These are phyloP conservation scores for Zaprionus africanus DNA, from an alignment of 1,140 invertebrate genomes.

Conservation along the genomic window DNA sequence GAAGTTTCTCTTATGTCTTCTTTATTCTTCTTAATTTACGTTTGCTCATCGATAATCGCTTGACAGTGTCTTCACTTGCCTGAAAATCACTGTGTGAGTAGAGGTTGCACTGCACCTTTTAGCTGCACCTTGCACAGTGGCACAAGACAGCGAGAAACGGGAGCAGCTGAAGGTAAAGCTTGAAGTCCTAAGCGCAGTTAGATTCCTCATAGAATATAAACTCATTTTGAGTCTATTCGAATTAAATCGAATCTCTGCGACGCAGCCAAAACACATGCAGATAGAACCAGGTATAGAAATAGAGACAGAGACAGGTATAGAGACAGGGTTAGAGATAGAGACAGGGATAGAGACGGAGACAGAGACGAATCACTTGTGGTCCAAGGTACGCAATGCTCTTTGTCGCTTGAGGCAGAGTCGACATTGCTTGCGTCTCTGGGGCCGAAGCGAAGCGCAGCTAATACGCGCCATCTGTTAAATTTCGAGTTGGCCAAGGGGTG, in stretches of 20 bases:
- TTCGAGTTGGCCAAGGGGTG: constrained; percentile 46
- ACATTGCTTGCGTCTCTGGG: constrained; percentile 56
- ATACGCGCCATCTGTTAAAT: constrained; percentile 82
- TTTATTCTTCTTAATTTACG: too few species aligned
- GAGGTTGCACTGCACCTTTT: too few species aligned
- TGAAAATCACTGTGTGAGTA: too few species aligned
- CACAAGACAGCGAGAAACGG: background rate
- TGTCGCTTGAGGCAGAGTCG: background rate
- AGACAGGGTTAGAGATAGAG: background rate
- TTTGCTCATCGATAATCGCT: too few species aligned
- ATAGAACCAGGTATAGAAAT: background rate
- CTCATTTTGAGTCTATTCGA: background rate
- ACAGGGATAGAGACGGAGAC: constrained; percentile 6
- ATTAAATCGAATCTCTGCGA: background rate
- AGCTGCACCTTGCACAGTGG: background rate
- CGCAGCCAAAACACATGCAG: background rate
- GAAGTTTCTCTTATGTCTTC: too few species aligned
- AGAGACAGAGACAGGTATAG: constrained; percentile 15
- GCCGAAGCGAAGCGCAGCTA: constrained; percentile 76
- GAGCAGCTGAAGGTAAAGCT: background rate
- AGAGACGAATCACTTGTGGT: constrained; percentile 30
- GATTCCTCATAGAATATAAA: background rate
- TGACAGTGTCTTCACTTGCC: too few species aligned
- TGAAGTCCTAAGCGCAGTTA: background rate
- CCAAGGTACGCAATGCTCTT: background rate